Percentiles rank a stretch among this genome's conserved stretches.
phyloP scores from a whole-genome alignment of 2,888 invertebrate species.

The Hesperia comma region DNA sequence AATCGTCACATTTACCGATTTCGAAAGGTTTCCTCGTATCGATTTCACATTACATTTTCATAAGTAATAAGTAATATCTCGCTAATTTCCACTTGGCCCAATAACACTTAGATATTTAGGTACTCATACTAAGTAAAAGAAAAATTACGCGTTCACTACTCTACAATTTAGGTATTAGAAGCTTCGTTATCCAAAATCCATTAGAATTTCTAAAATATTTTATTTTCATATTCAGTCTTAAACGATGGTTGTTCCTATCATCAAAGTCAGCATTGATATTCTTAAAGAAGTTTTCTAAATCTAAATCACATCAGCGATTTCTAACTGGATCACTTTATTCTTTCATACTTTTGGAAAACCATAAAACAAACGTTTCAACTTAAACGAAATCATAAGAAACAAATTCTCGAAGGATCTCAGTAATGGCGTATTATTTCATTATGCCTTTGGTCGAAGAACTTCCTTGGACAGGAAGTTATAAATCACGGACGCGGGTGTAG shows the following conservation, averaged over 20 bases:
- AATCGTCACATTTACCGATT: no score
- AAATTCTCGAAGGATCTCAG: slow-evolving; percentile 12
- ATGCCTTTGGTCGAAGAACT: slow-evolving; percentile 46
- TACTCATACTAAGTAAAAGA: no score
- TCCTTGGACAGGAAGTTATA: slow-evolving; percentile 48
- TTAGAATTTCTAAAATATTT: no score
- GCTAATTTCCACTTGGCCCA: no score
- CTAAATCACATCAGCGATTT: neutral
- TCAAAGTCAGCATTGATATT: neutral
- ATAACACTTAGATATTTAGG: no score
- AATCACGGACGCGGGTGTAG: slow-evolving; percentile 47
- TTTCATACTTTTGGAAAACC: neutral
- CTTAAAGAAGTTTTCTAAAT: neutral
- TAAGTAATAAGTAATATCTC: no score
- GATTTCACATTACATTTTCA: no score
- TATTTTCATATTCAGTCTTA: neutral
- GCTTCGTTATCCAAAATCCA: no score
- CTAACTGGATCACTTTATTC: neutral
- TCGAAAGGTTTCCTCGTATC: no score
- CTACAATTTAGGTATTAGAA: no score
- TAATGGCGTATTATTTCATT: slow-evolving; percentile 49
- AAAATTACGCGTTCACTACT: no score
- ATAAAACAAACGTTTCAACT: neutral
- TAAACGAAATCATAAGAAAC: slow-evolving; percentile 1
- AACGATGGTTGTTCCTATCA: neutral